Conservation (phyloP, 2,113 vertebrate species). For the Aspidoscelis tigris region DNA sequence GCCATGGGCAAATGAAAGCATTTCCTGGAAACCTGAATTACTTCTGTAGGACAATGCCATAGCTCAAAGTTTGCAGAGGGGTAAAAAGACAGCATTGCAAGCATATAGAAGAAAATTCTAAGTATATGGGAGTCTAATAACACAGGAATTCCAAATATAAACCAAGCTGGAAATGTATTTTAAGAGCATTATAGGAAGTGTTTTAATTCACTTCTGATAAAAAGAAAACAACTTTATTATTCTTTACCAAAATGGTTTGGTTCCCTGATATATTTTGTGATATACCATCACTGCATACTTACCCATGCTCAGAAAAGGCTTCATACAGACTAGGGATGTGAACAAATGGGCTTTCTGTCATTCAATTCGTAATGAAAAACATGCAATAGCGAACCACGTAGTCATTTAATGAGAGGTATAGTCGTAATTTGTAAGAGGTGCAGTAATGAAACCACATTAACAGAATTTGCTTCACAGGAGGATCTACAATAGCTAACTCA, state of each 20-base stretch:
- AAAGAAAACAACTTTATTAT: neutral
- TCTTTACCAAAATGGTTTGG: neutral
- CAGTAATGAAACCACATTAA: too few species aligned
- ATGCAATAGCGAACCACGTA: too few species aligned
- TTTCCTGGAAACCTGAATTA: neutral
- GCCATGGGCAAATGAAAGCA: neutral
- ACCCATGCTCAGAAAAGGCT: too few species aligned
- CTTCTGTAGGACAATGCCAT: neutral
- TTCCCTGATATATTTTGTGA: neutral
- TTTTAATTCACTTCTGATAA: conserved; percentile 5
- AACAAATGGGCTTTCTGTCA: too few species aligned
- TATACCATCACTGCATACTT: neutral
- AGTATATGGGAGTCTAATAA: neutral
- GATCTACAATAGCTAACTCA: too few species aligned
- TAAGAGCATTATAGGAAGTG: neutral
- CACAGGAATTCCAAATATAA: neutral
- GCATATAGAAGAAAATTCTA: neutral
- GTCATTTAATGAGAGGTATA: too few species aligned
- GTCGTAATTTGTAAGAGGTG: too few species aligned
- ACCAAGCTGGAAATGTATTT: neutral
- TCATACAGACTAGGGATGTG: too few species aligned
- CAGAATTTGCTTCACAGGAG: too few species aligned
- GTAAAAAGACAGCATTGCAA: neutral
- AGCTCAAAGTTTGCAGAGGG: neutral
- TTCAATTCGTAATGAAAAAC: too few species aligned